Conservation (phyloP, 2,888 invertebrate genomes). For the Pandemis heparana region DNA sequence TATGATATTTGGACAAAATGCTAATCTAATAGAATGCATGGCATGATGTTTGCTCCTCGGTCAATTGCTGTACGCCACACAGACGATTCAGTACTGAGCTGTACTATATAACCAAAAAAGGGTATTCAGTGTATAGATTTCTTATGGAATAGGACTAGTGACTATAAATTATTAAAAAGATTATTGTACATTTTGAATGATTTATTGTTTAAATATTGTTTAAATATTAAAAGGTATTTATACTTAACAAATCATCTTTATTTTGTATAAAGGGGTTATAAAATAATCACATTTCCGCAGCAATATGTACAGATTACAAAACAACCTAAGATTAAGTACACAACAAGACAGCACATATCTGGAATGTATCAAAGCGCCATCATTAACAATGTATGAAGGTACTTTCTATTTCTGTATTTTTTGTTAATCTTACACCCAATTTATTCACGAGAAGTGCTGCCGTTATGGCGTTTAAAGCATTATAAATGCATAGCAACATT, state of each 20-base stretch:
- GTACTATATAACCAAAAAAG: background rate
- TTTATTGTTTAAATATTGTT: constrained; percentile 47
- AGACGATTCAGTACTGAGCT: too few relatives aligned
- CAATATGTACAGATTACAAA: constrained; percentile 81
- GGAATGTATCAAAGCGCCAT: constrained; percentile 72
- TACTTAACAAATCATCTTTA: constrained; percentile 61
- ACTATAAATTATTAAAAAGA: constrained; percentile 70
- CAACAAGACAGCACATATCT: constrained; percentile 79
- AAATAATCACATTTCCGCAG: constrained; percentile 71
- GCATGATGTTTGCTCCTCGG: too few relatives aligned
- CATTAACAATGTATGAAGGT: constrained; percentile 11
- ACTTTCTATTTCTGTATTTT: constrained; percentile 9
- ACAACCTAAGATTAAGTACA: constrained; percentile 75
- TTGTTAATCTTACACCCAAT: constrained; percentile 4
- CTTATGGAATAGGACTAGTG: constrained; percentile 24
- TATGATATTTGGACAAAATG: too few relatives aligned
- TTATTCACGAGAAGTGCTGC: constrained; percentile 67
- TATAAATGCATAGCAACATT: constrained; percentile 69
- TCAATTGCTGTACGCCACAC: too few relatives aligned
- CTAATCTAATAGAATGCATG: too few relatives aligned
- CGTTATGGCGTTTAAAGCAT: constrained; percentile 65
- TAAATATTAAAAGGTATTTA: constrained; percentile 48
- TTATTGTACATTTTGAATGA: constrained; percentile 51
- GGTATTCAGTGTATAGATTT: constrained; percentile 19
- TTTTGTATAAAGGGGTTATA: constrained; percentile 57